phyloP scores from a whole-genome alignment of 2,113 vertebrate species.

The Oreochromis spilurus region DNA sequence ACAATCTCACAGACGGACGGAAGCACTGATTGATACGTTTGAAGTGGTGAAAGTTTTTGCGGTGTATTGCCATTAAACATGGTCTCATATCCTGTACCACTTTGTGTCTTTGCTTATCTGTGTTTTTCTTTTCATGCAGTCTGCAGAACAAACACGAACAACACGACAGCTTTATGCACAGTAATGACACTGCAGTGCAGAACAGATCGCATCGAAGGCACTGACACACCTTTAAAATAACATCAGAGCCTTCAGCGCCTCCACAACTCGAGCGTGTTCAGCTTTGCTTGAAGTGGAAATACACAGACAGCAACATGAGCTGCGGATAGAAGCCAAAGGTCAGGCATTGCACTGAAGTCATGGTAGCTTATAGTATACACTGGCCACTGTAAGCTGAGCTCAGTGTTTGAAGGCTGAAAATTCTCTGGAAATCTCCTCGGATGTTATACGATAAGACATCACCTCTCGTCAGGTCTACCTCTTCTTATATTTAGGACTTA shows the following conservation, averaged over 20 bases:
- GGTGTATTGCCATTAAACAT: slow-evolving; percentile 49
- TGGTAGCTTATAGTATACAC: slow-evolving; percentile 3
- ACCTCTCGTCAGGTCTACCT: neutral
- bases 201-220: neutral
- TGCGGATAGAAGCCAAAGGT: slow-evolving; percentile 64
- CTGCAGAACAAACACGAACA: neutral
- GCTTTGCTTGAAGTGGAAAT: slow-evolving; percentile 36
- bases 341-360: slow-evolving; percentile 72
- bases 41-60: slow-evolving; percentile 45
- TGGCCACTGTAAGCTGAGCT: slow-evolving; percentile 18
- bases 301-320: slow-evolving; percentile 47
- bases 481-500: neutral
- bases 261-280: neutral
- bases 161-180: neutral
- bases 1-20: neutral
- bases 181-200: neutral
- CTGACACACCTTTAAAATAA: slow-evolving; percentile 21
- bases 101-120: neutral
- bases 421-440: neutral
- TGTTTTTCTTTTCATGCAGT: neutral
- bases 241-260: slow-evolving; percentile 5
- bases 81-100: neutral
- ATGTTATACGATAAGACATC: neutral
- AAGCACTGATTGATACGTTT: slow-evolving; percentile 27
- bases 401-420: neutral